phyloP scores from a whole-genome alignment of 2,797 vertebrate species.

The Ctenopoma kingsleyae region DNA sequence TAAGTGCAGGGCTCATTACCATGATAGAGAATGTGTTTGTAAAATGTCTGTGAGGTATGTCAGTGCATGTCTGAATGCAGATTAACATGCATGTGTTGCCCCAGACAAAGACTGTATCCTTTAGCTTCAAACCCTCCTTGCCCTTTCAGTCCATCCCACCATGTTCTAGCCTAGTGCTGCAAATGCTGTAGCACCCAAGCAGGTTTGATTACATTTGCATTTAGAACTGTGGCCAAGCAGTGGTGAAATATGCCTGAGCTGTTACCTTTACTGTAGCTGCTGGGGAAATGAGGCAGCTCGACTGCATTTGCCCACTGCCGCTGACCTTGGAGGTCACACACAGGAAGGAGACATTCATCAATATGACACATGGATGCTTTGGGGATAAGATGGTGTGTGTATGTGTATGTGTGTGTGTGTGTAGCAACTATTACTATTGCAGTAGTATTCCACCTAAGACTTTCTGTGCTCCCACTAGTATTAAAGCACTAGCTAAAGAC shows the following conservation, averaged over 20 bases:
- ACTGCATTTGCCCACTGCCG: slow-evolving; percentile 51
- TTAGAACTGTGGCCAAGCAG: slow-evolving; percentile 63
- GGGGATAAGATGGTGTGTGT: slow-evolving; percentile 44
- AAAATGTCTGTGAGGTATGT: not conserved
- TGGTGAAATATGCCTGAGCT: slow-evolving; percentile 70
- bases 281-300: slow-evolving; percentile 59
- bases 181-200: slow-evolving; percentile 49
- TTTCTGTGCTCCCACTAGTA: slow-evolving; percentile 34
- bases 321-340: slow-evolving; percentile 81
- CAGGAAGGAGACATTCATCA: slow-evolving; percentile 84
- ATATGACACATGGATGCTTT: slow-evolving; percentile 71
- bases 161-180: slow-evolving; percentile 29
- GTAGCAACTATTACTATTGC: slow-evolving; percentile 27
- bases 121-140: slow-evolving; percentile 15
- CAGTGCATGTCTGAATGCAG: slow-evolving; percentile 10
- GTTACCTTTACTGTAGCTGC: slow-evolving; percentile 60
- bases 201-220: slow-evolving; percentile 80
- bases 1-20: not conserved
- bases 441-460: slow-evolving; percentile 52
- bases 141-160: slow-evolving; percentile 5
- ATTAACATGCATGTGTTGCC: slow-evolving; percentile 2
- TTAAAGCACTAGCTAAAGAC: slow-evolving; percentile 35
- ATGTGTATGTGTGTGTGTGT: slow-evolving; percentile 32
- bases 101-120: slow-evolving; percentile 12
- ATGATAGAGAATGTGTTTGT: too few relatives aligned